Percentiles rank a stretch among this genome's conserved stretches.
These are phyloP conservation scores for Potamilus streckersoni DNA, from an alignment of 1,140 invertebrate species.

Conservation along the genomic window DNA sequence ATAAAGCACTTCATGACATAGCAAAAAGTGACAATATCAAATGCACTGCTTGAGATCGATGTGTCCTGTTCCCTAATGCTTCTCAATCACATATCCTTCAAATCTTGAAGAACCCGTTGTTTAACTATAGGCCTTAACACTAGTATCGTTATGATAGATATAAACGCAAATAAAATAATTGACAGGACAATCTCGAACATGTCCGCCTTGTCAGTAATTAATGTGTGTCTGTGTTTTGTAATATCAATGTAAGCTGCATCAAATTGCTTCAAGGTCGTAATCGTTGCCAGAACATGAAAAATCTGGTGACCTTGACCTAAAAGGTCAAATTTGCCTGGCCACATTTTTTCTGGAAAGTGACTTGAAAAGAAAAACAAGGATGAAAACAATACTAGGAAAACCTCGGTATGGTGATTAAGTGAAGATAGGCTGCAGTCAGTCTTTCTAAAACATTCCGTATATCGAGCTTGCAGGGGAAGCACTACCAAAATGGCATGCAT, in stretches of 20 bases:
- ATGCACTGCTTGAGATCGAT: no score
- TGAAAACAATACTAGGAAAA: slow-evolving; percentile 7
- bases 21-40: no score
- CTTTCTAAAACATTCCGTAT: slow-evolving; percentile 3
- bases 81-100: no score
- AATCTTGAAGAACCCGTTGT: no score
- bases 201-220: no score
- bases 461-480: slow-evolving; percentile 9
- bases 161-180: no score
- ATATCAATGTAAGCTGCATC: slow-evolving; percentile 38
- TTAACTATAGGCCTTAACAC: no score
- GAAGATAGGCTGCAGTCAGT: slow-evolving; percentile 15
- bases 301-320: slow-evolving; percentile 68
- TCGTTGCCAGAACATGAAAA: slow-evolving; percentile 62
- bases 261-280: slow-evolving; percentile 59
- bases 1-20: no score
- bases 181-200: no score
- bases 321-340: slow-evolving; percentile 66
- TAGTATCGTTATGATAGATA: no score
- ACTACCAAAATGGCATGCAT: slow-evolving; percentile 4
- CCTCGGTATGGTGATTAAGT: slow-evolving; percentile 22
- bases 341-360: slow-evolving; percentile 66
- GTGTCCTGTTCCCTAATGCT: no score
- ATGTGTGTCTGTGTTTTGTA: neutral
- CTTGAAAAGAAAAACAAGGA: slow-evolving; percentile 62